Conservation (phyloP, 2,888 invertebrate genomes). For the Perithous albicinctus region DNA sequence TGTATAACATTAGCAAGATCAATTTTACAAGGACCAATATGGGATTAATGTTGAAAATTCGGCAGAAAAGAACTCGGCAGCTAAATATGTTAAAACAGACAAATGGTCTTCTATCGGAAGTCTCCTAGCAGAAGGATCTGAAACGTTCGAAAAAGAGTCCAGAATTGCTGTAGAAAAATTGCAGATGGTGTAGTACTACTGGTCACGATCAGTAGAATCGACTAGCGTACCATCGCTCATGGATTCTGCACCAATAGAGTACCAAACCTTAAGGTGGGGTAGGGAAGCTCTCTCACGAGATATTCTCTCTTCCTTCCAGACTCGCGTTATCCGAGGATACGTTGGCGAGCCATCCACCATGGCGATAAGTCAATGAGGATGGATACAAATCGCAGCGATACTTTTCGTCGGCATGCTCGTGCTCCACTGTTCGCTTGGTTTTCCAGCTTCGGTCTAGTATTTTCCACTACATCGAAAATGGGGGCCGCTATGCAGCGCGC, state of each 20-base stretch:
- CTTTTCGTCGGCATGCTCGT: constrained; percentile 39
- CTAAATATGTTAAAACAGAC: not conserved
- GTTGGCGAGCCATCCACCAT: constrained; percentile 22
- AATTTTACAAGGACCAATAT: too few relatives aligned
- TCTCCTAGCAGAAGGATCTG: not conserved
- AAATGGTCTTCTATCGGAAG: too few relatives aligned
- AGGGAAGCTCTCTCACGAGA: not conserved
- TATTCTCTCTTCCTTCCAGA: not conserved
- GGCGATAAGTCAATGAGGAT: constrained; percentile 63
- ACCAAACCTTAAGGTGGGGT: not conserved
- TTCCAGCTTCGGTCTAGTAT: not conserved
- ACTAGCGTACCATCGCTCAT: constrained; percentile 3
- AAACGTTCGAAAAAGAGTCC: not conserved
- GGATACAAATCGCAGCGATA: constrained; percentile 63
- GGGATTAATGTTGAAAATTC: not conserved
- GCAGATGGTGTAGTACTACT: not conserved
- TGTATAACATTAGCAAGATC: not conserved
- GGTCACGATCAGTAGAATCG: not conserved
- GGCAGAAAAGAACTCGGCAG: not conserved
- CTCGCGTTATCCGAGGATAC: constrained; percentile 18
- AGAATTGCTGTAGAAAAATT: constrained; percentile 1
- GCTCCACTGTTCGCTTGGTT: not conserved
- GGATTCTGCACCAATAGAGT: not conserved
- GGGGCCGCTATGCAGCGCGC: not conserved
- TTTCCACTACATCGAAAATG: not conserved